Evolutionary conservation across 2,888 invertebrate genomes (phyloP), one percentile per base, ranked within the genome.

Genomic region (Mylabris sibirica): DNA sequence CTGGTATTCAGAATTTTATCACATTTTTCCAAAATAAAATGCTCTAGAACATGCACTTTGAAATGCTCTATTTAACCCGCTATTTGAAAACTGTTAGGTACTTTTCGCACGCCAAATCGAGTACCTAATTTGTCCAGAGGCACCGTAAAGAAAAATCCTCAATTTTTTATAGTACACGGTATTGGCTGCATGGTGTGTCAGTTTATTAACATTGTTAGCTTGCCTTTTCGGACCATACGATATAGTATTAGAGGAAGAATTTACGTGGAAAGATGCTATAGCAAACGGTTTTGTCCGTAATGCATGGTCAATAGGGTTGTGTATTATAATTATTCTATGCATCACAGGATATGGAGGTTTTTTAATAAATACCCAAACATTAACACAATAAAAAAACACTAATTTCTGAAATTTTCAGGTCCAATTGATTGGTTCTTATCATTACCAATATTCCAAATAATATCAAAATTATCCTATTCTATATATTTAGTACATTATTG

Each of bases 391-490:
- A n/a, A 12, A 20, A 4, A 34, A 20, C 20, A 0, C 30, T 30
- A 17, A 22, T 24, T 38, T 38, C 12, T 44, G 38, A 44, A 4
- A 57, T 26, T 79, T 79, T 26, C 83, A 70, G 70, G 70, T 59
- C 66, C 66, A 4, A 44, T 70, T 17, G 61, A 70, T 35, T 53
- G 41, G 61, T 70, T 70, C 53, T 22, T 70, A 6, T 68, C 70
- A 5, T 20, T 67, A 11, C 67, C 70, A 30, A 26, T 70, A 24
- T 70, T 67, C 24, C 70, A 70, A 24, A 6, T 67, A 17, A 34
- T 70, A 34, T 24, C 67, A 0, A 67, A 67, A 38, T 35, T 70
- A 12, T 68, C 70, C 2, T 70, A 67, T 17, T 62, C 53, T 44
- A 70, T 70, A 41, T 70, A 66, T 53, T 30, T 70, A 20, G 26